These are phyloP conservation scores for Ectobius pallidus DNA, from an alignment of 2,888 invertebrate species.

Conservation along the genomic window DNA sequence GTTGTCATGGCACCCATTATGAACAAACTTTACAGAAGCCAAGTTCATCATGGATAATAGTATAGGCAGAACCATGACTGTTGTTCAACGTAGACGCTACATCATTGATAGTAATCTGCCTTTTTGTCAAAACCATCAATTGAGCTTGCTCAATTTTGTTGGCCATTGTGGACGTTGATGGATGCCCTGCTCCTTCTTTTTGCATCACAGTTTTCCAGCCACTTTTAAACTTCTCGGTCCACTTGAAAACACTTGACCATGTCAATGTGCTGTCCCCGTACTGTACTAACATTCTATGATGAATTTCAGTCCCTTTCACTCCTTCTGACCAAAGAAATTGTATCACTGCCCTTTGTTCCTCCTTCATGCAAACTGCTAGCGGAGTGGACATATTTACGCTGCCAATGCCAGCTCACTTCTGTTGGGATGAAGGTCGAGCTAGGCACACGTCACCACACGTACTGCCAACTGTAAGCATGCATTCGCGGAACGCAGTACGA, in stretches of 20 bases:
- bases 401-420: neutral
- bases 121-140: no score
- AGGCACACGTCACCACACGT: neutral
- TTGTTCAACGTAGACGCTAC: neutral
- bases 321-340: neutral
- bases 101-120: neutral
- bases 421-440: neutral
- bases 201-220: no score
- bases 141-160: neutral
- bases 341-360: constrained; percentile 2
- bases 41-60: no score
- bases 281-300: neutral
- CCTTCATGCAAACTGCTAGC: neutral
- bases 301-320: neutral
- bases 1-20: neutral
- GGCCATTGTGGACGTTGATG: neutral
- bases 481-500: neutral
- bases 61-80: no score
- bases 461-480: neutral
- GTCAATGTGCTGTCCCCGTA: neutral
- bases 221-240: neutral
- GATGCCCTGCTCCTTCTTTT: neutral
- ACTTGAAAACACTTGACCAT: neutral
- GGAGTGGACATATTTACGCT: neutral
- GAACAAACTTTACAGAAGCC: neutral